A percentile compares a stretch with the other conserved stretches of the same genome.
These are phyloP conservation scores for Polylopha cassiicola DNA, from an alignment of 2,888 invertebrate species.

Conservation along the genomic window DNA sequence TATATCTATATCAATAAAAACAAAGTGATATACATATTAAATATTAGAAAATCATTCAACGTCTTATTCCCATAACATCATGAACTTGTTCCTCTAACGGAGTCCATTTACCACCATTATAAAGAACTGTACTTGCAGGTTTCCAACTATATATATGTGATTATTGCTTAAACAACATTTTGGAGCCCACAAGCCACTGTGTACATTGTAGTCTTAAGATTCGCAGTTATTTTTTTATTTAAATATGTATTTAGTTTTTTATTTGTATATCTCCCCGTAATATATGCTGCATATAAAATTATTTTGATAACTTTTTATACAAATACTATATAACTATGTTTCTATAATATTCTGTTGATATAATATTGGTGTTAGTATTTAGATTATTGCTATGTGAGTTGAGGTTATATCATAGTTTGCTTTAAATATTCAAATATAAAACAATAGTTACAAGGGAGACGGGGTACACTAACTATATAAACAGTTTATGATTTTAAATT, in stretches of 20 bases:
- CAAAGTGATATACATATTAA: slow-evolving; percentile 38
- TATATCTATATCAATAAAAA: slow-evolving; percentile 41
- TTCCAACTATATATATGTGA: slow-evolving; percentile 14
- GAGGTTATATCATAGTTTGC: no score
- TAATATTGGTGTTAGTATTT: neutral
- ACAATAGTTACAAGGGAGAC: slow-evolving; percentile 21
- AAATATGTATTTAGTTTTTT: slow-evolving; percentile 29
- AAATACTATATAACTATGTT: slow-evolving; percentile 15
- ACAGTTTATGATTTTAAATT: slow-evolving; percentile 8
- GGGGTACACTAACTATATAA: slow-evolving; percentile 15
- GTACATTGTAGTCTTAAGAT: no score
- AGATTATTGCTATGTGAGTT: slow-evolving; percentile 11
- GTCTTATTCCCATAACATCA: slow-evolving; percentile 33
- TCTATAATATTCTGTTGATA: no score
- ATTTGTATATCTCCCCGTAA: slow-evolving; percentile 23
- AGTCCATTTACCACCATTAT: slow-evolving; percentile 17
- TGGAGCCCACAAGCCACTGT: slow-evolving; percentile 6
- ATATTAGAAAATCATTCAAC: slow-evolving; percentile 35
- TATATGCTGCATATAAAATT: slow-evolving; percentile 23
- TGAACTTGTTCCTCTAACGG: no score
- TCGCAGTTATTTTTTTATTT: no score
- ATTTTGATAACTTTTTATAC: slow-evolving; percentile 10
- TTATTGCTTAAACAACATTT: slow-evolving; percentile 21
- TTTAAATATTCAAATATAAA: slow-evolving; percentile 13
- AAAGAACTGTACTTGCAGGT: slow-evolving; percentile 20